Evolutionary conservation across 35 echinoderm and acorn worm species (phyloP), one percentile per base, ranked within the genome.

Genomic region (Anneissia japonica): DNA sequence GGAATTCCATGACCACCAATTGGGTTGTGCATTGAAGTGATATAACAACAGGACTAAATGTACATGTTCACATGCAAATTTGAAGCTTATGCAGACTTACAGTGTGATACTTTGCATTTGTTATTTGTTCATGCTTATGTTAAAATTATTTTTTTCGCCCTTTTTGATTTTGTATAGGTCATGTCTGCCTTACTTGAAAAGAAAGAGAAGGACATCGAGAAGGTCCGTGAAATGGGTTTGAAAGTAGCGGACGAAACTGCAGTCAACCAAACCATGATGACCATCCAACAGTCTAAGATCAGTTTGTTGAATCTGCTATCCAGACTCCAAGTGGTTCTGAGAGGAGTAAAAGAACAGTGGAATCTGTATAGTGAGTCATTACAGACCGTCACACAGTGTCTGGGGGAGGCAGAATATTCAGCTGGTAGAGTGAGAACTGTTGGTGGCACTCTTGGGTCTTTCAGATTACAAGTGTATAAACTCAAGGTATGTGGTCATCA

Each of bases 341-440:
- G 77, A 26, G 82, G 83, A 30, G 86, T 92, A 17, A 30, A 91
- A 34, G 89, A 94, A 72, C 85, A 89, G 82, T 99, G 96, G 96
- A 86, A 79, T 31, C 31, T 84, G 38, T 94, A 94, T 90, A 87
- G 86, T 26, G 92, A 89, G 38, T 87, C 82, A 37, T 82, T 99
- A 73, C 72, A 91, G 4, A 75, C 36, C 51, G 96, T 92, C 56
- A 83, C 90, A 35, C 74, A 91, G 83, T 81, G 82, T 38, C 86
- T 94, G 3, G 84, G 92, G 34, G 87, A 99, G 80, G 96, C 96
- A 79, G 96, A 99, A 84, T 99, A 99, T 56, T 76, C 92, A 34
- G 33, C 92, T 37, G 93, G 94, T 46, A 79, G 94, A 31, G 94
- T 88, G 0, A 92, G 87, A 46, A 79, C 90, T 16, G 88, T 92